Percentiles rank a stretch among this genome's conserved stretches.
Evolutionary conservation across 2,797 vertebrate species (phyloP).

Genomic region (Rhinogobio ventralis): DNA sequence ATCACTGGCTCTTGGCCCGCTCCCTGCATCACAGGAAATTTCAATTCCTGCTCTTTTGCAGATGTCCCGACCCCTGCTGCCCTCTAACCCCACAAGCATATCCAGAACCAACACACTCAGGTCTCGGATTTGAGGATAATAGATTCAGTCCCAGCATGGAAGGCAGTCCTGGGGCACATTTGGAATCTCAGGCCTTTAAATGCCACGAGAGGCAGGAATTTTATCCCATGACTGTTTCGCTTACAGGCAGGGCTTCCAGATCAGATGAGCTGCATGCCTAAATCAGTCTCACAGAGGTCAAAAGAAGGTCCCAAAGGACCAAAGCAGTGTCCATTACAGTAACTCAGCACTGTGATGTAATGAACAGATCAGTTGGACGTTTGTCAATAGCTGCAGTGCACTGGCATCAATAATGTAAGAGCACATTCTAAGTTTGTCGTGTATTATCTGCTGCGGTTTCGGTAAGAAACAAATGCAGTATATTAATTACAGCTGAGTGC

Average conservation of each 20-base stretch:
- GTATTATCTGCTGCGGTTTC: constrained; percentile 40
- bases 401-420: constrained; percentile 69
- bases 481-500: constrained; percentile 36
- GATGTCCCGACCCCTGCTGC: constrained; percentile 46
- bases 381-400: constrained; percentile 59
- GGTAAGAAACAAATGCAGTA: constrained; percentile 42
- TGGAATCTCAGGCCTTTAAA: constrained; percentile 58
- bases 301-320: constrained; percentile 38
- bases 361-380: constrained; percentile 51
- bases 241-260: constrained; percentile 26
- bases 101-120: constrained; percentile 27
- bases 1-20: constrained; percentile 54
- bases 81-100: constrained; percentile 20
- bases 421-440: constrained; percentile 56
- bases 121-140: constrained; percentile 52
- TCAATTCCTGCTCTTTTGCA: constrained; percentile 38
- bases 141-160: constrained; percentile 52
- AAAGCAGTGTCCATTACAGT: constrained; percentile 30
- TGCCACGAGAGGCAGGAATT: constrained; percentile 57
- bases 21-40: constrained; percentile 51
- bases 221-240: constrained; percentile 21
- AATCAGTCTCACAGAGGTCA: constrained; percentile 63
- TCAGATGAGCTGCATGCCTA: constrained; percentile 52
- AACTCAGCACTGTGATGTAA: constrained; percentile 13
- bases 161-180: constrained; percentile 23